Evolutionary conservation across 2,888 invertebrate species (phyloP).

Genomic region (Rhyacophila evoluta): DNA sequence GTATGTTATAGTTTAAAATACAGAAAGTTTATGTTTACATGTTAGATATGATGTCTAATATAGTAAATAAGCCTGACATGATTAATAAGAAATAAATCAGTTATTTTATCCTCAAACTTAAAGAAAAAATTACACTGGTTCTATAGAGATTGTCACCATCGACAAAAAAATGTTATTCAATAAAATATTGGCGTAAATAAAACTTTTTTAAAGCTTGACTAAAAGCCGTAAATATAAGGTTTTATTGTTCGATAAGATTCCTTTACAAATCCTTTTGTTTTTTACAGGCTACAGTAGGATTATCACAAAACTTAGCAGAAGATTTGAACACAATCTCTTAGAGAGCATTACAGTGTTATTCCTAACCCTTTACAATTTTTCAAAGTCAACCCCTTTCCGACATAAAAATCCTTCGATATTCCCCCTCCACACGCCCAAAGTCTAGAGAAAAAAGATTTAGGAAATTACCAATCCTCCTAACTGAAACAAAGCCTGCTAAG

Average conservation of each 20-base stretch:
- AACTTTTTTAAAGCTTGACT: neutral
- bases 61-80: too few species aligned
- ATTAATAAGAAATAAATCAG: too few species aligned
- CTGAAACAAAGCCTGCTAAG: conserved; percentile 59
- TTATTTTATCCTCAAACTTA: too few species aligned
- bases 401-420: conserved; percentile 62
- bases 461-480: conserved; percentile 52
- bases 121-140: too few species aligned
- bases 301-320: conserved; percentile 52
- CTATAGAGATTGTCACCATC: too few species aligned
- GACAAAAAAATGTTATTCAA: too few species aligned
- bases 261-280: conserved; percentile 44
- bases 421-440: neutral
- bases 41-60: too few species aligned
- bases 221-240: neutral
- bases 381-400: conserved; percentile 61
- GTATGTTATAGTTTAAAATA: too few species aligned
- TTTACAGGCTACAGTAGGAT: conserved; percentile 49
- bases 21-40: too few species aligned
- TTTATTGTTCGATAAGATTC: conserved; percentile 11
- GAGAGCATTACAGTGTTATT: conserved; percentile 72
- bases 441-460: conserved; percentile 40
- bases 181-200: too few species aligned
- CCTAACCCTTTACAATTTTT: conserved; percentile 65
- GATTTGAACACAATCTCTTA: conserved; percentile 64